These are phyloP conservation scores for Thalassoma bifasciatum DNA, from an alignment of 2,113 vertebrate genomes.

Conservation along the genomic window DNA sequence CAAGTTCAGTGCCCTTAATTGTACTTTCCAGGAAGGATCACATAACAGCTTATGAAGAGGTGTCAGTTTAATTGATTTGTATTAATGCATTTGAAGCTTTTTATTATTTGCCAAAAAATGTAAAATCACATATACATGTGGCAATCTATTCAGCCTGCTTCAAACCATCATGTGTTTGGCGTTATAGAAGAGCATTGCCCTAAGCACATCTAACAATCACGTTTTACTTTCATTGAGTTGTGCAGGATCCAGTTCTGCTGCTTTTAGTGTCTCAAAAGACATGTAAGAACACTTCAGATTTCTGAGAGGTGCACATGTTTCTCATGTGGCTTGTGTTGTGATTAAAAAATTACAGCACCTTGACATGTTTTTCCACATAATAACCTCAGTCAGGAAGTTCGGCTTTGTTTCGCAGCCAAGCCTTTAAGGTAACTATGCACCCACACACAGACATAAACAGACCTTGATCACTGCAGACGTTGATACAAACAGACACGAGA, in stretches of 20 bases:
- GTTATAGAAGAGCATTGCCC: not conserved
- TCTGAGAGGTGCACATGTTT: conserved; percentile 9
- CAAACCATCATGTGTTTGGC: not conserved
- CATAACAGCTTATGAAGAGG: too few species aligned
- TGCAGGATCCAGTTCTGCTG: conserved; percentile 2
- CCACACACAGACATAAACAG: conserved; percentile 56
- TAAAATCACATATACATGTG: too few species aligned
- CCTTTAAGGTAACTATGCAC: conserved; percentile 52
- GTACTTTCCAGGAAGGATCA: not conserved
- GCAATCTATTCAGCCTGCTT: not conserved
- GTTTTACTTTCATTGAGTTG: conserved; percentile 1
- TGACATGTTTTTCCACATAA: conserved; percentile 49
- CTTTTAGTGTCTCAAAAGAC: conserved; percentile 11
- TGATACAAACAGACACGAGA: conserved; percentile 40
- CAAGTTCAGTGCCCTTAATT: not conserved
- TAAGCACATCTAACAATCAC: not conserved
- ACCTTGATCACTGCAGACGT: conserved; percentile 5
- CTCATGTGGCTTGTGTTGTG: conserved; percentile 49
- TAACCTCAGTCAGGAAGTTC: conserved; percentile 6
- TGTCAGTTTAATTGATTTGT: too few species aligned
- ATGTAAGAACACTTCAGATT: conserved; percentile 25
- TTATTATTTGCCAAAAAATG: too few species aligned
- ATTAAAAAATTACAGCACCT: conserved; percentile 32
- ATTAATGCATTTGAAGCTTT: too few species aligned
- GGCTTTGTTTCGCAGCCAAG: conserved; percentile 57